phyloP scores from a whole-genome alignment of 2,888 invertebrate genomes.

The Gibbula magus region DNA sequence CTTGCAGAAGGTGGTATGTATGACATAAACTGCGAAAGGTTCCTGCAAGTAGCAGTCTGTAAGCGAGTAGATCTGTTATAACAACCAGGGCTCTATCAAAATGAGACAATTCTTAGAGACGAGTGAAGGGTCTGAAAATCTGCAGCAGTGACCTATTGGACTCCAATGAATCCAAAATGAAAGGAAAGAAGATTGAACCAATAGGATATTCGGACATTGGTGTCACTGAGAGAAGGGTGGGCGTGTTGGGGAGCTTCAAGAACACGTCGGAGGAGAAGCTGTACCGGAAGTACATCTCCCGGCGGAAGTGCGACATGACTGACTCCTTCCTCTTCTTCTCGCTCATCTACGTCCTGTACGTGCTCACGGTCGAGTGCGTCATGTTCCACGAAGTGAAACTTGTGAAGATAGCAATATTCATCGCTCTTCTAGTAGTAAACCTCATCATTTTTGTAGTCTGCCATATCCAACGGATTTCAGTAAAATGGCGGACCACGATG shows the following conservation, averaged over 20 bases:
- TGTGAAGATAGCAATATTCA: constrained; percentile 15
- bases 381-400: not conserved
- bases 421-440: not conserved
- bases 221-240: not conserved
- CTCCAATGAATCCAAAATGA: no score
- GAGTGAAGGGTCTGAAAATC: no score
- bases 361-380: constrained; percentile 21
- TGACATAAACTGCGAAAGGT: no score
- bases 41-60: no score
- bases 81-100: no score
- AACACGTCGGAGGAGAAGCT: constrained; percentile 33
- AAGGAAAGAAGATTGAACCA: no score
- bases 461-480: not conserved
- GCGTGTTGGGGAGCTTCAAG: not conserved
- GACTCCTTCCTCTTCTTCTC: constrained; percentile 34
- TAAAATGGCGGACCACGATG: not conserved
- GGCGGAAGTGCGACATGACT: constrained; percentile 33
- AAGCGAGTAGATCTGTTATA: no score
- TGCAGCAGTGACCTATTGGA: no score
- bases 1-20: no score
- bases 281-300: constrained; percentile 36
- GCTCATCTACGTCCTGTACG: constrained; percentile 13
- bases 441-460: constrained; percentile 2
- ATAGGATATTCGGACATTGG: no score
- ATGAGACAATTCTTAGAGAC: no score